Evolutionary conservation across 2,888 invertebrate genomes (phyloP).

Genomic region (Rhagonycha fulva): DNA sequence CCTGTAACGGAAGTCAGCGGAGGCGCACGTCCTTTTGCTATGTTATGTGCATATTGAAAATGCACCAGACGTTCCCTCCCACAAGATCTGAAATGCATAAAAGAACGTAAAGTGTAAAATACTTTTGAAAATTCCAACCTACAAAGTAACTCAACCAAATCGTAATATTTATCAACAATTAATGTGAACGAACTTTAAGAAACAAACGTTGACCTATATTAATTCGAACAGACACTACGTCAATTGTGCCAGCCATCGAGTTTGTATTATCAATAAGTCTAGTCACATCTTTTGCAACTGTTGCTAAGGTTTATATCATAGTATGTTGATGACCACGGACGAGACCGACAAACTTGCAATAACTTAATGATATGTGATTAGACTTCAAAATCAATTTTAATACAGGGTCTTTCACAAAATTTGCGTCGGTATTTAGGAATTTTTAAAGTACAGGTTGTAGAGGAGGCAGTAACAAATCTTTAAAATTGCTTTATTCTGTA

Average conservation of each 20-base stretch:
- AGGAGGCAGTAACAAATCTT: too few relatives aligned
- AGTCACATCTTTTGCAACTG: not conserved
- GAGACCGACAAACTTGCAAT: not conserved
- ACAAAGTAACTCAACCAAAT: not conserved
- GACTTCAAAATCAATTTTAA: not conserved
- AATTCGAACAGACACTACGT: not conserved
- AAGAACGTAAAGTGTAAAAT: not conserved
- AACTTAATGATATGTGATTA: not conserved
- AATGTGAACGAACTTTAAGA: not conserved
- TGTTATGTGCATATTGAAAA: slow-evolving; percentile 6
- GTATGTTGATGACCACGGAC: not conserved
- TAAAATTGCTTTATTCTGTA: too few relatives aligned
- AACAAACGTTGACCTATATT: not conserved
- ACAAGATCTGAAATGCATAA: not conserved
- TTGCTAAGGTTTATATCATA: not conserved
- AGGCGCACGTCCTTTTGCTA: slow-evolving; percentile 9
- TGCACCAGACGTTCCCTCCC: slow-evolving; percentile 7
- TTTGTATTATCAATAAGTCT: not conserved
- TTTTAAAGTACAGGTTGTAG: not conserved
- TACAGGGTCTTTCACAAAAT: not conserved
- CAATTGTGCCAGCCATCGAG: not conserved
- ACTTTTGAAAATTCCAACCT: not conserved
- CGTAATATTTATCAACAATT: not conserved
- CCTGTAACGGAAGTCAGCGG: slow-evolving; percentile 9
- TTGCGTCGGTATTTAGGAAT: not conserved